Conservation (phyloP, 64 coral and sea anemone genomes). For the Pachyseris speciosa region DNA sequence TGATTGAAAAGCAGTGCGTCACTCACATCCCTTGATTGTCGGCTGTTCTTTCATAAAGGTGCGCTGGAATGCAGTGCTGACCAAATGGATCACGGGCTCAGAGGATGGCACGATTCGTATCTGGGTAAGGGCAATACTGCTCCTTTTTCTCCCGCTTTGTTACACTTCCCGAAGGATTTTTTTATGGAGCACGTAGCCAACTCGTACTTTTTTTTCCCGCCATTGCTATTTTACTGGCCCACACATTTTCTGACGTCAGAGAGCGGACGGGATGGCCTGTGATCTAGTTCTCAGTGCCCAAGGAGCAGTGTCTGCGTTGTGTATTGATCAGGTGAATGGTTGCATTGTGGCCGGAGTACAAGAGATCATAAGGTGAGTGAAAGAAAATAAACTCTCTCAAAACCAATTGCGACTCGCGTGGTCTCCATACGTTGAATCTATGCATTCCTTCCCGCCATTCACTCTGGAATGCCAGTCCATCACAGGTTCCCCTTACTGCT, state of each 20-base stretch:
- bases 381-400: too few relatives aligned
- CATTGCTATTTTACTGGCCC: background rate
- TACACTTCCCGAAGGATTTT: background rate
- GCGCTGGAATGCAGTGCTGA: slow-evolving; percentile 83
- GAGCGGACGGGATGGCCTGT: slow-evolving; percentile 92
- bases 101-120: slow-evolving; percentile 97
- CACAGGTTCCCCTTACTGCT: too few relatives aligned
- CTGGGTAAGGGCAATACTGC: slow-evolving; percentile 61
- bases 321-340: slow-evolving; percentile 94
- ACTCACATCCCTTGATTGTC: background rate
- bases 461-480: too few relatives aligned
- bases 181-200: too few relatives aligned
- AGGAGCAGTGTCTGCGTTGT: slow-evolving; percentile 90
- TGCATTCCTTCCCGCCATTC: too few relatives aligned
- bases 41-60: slow-evolving; percentile 58
- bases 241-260: slow-evolving; percentile 36
- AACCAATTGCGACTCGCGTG: background rate
- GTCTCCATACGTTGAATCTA: too few relatives aligned
- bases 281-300: slow-evolving; percentile 89
- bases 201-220: background rate
- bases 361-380: slow-evolving; percentile 81
- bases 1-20: too few relatives aligned
- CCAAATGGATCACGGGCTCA: slow-evolving; percentile 97
- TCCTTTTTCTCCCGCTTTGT: background rate
- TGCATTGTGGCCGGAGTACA: slow-evolving; percentile 96